Evolutionary conservation across 2,888 invertebrate species (phyloP), one percentile per base, ranked within the genome.

Genomic region (Oscheius myriophilus): DNA sequence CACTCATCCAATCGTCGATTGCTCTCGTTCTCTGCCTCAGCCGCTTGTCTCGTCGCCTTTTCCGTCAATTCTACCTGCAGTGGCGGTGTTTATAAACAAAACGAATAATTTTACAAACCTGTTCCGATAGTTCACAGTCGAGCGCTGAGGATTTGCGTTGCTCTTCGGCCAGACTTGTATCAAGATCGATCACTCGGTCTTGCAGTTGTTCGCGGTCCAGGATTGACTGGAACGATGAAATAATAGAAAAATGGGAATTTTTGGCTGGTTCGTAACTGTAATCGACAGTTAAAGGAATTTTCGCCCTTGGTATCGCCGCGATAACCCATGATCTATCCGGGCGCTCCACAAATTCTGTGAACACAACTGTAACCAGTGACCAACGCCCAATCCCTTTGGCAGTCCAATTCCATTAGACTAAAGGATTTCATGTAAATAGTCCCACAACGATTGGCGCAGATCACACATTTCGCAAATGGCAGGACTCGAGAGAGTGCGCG

Each of bases 1-100:
- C 80, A 80, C 54, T 80, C 80, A 1, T 75, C 78, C 71, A 80
- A 49, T 45, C 80, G n/a, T 18, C 76, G 66, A 58, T 80, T 80
- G 64, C 75, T 75, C 64, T 80, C 78, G 26, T 80, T 80, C 64
- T 80, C 80, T 23, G 80, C 74, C 59, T 80, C 78, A 0, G 80
- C 80, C 11, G 80, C 80, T 49, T 76, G 73, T 67, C 78, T 54
- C 12, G 75, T 68, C 1, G 80, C 80, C 26, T 71, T 62, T 51
- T 80, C 77, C 21, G 75, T 76, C 67, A 80, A 65, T 70, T 80
- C 80, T 7, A 77, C 62, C 64, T 73, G 54, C n/a, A 65, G 33
- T 6, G 45, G 3, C 33, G 33, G 23, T 41, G 12, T 16, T 33
- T 26, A 23, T 45, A 23, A n/a, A n/a, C n/a, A n/a, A n/a, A n/a